Base-by-base conservation (phyloP, 2,113 vertebrate species). In the Eudyptes chrysolophus region DNA sequence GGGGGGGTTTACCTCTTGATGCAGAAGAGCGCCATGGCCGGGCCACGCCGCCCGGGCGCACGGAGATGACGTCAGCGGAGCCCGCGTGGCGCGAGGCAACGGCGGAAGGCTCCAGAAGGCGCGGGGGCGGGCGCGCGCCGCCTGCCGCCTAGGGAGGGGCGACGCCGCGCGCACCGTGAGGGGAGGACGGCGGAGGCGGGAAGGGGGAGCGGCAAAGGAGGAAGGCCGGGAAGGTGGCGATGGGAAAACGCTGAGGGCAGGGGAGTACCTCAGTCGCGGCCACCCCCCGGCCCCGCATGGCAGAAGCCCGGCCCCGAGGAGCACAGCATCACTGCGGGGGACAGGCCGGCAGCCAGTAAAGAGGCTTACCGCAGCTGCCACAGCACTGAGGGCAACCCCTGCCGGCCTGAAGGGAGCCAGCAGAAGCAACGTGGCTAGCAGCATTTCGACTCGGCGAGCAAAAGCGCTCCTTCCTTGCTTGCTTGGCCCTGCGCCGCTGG, bases 21-120 rank as follows among this genome's bases (percentile, higher is more conserved):
- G 16, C 18, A 87, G 95, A 96, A 66, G 8, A 55, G 55, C 58
- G 96, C 98, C 98, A 98, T 98, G 58, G 5, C 76, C 30, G 6
- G 19, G 4, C 60, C 15, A 36, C 11, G 2, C 10, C 22, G 8
- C 42, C 1, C 18, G 8, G 38, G 72, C 93, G 94, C 93, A 0
- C 22, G 0, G 5, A 2, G 52, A 29, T 85, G 77, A 54, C 94
- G 90, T 82, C 68, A 74, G 2, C 32, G 2, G 6, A 2, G 13
- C 9, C 0, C 60, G 21, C 77, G 22, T 7, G 36, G 24, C 44
- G 49, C 49, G 61, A 16, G 6, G 8, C 58, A 3, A 16, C 11
- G 1, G 32, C 57, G 29, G 69, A 57, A 61, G 17, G 11, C n/a
- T 20, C 48, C 32, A 8, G 62, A 30, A 34, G 6, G 60, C 24